Evolutionary conservation across 2,797 vertebrate species (phyloP).

Genomic region (Periparus ater): DNA sequence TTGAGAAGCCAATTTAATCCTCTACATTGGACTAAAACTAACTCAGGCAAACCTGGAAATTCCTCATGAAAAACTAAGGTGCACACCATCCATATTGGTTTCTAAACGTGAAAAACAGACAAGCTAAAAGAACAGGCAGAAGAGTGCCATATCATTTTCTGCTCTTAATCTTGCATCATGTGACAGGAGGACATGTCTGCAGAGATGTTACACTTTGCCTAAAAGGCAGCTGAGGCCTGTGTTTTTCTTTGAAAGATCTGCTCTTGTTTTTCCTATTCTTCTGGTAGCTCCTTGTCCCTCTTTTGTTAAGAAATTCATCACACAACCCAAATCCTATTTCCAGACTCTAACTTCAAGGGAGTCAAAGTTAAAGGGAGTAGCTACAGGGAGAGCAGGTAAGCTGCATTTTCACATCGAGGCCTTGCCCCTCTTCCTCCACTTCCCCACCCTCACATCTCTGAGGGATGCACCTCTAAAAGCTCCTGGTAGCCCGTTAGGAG

Average conservation of each 20-base stretch:
- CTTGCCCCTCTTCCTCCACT: not conserved
- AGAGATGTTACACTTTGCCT: not conserved
- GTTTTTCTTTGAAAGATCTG: not conserved
- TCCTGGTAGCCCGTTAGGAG: not conserved
- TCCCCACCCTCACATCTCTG: not conserved
- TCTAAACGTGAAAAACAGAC: not conserved
- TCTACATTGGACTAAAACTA: not conserved
- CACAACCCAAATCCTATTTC: not conserved
- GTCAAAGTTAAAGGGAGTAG: no score
- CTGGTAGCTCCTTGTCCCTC: not conserved
- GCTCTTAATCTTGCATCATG: not conserved
- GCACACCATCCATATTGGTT: accelerated
- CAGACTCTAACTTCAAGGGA: not conserved
- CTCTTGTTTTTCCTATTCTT: not conserved
- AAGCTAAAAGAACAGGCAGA: not conserved
- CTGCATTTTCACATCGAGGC: not conserved
- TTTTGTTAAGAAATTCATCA: not conserved
- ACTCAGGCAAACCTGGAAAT: not conserved
- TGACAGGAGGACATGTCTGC: not conserved
- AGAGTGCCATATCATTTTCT: accelerated
- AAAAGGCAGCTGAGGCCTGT: not conserved
- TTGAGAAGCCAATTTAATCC: not conserved
- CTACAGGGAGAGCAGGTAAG: not conserved
- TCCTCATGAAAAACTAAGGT: not conserved
- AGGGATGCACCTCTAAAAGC: not conserved